Evolutionary conservation across 2,113 vertebrate genomes (phyloP).

Genomic region (Potamarius usumacintae): DNA sequence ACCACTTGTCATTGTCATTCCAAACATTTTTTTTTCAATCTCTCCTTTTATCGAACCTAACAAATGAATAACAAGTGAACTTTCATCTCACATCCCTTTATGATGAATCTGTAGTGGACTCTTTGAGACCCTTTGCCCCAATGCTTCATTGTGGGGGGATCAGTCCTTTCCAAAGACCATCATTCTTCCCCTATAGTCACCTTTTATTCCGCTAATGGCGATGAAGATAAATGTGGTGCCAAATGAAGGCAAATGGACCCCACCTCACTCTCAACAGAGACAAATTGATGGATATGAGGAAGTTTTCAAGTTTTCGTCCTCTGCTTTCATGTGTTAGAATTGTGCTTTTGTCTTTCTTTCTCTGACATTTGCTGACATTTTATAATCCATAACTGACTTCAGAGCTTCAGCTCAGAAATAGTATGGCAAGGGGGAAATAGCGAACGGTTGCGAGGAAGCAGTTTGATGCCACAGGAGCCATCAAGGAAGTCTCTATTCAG

Average conservation of each 20-base stretch:
- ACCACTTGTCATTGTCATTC: slow-evolving; percentile 21
- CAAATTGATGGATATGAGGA: slow-evolving; percentile 4
- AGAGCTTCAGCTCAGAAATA: slow-evolving; percentile 21
- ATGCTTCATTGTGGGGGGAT: slow-evolving; percentile 43
- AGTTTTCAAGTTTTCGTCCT: slow-evolving; percentile 14
- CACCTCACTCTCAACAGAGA: slow-evolving; percentile 23
- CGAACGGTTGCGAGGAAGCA: slow-evolving; percentile 13
- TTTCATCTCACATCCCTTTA: slow-evolving; percentile 33
- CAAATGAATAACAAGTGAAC: slow-evolving; percentile 6
- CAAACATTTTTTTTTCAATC: not conserved
- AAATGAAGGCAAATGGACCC: slow-evolving; percentile 45
- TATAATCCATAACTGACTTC: slow-evolving; percentile 27
- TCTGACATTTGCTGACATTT: slow-evolving; percentile 34
- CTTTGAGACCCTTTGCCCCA: slow-evolving; percentile 34
- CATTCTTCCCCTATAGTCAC: slow-evolving; percentile 39
- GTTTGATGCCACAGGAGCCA: slow-evolving; percentile 41
- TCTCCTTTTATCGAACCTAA: not conserved
- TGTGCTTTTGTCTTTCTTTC: not conserved
- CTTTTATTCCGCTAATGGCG: slow-evolving; percentile 56
- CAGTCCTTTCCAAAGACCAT: slow-evolving; percentile 38
- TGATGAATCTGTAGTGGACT: slow-evolving; percentile 37
- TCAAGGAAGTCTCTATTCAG: slow-evolving; percentile 47
- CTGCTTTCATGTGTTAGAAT: slow-evolving; percentile 2
- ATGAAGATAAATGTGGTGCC: slow-evolving; percentile 58
- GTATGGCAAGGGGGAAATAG: not conserved